Conservation (phyloP, 2,113 vertebrate genomes). For the Origma solitaria region DNA sequence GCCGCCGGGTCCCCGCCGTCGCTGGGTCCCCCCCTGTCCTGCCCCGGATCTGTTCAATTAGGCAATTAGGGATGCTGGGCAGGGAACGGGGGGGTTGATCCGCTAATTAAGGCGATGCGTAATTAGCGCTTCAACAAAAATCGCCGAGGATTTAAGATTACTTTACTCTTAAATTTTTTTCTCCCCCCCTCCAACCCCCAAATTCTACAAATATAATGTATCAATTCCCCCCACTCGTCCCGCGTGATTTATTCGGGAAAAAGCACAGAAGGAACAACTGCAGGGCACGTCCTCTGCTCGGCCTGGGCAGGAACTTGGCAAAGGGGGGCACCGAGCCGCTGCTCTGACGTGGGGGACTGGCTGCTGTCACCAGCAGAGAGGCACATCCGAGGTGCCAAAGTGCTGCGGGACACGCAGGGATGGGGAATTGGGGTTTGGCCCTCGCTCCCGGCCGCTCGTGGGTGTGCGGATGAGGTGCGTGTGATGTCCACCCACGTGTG, state of each 20-base stretch:
- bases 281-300: not conserved
- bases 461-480: not conserved
- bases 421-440: not conserved
- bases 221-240: not conserved
- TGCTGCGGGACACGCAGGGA: not conserved
- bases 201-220: not conserved
- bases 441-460: fast-evolving
- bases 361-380: not conserved
- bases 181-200: no score
- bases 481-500: not conserved
- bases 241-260: not conserved
- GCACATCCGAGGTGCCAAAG: not conserved
- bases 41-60: constrained; percentile 71
- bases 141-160: constrained; percentile 63
- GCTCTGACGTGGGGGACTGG: not conserved
- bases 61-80: constrained; percentile 68
- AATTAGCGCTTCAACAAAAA: constrained; percentile 76
- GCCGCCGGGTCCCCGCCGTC: not conserved
- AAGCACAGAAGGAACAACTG: not conserved
- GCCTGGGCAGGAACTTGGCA: not conserved
- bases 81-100: not conserved
- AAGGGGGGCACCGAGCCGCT: not conserved
- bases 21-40: not conserved
- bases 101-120: constrained; percentile 74
- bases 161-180: not conserved